Conservation (phyloP, 1,140 invertebrate species). For the Euura lappo region DNA sequence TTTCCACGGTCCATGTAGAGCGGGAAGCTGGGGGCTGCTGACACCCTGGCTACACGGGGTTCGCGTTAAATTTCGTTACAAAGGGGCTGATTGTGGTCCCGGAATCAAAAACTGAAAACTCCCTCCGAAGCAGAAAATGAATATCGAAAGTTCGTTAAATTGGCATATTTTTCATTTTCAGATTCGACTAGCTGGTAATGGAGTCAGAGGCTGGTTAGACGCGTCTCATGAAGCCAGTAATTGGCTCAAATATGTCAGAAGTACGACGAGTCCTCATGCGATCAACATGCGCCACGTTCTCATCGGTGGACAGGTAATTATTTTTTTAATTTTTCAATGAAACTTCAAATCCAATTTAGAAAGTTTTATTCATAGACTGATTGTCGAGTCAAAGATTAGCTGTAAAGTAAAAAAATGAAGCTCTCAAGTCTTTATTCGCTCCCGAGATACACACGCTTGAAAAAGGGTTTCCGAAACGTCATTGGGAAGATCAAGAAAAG, state of each 20-base stretch:
- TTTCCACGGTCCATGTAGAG: constrained; percentile 38
- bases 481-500: too few species aligned
- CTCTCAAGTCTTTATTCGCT: background rate
- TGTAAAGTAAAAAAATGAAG: background rate
- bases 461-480: too few species aligned
- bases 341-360: background rate
- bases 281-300: constrained; percentile 76
- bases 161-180: constrained; percentile 51
- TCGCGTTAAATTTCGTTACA: background rate
- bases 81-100: background rate
- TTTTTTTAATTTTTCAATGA: constrained; percentile 16
- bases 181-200: constrained; percentile 73
- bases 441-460: background rate
- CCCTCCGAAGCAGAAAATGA: too few species aligned
- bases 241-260: constrained; percentile 82
- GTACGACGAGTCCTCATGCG: constrained; percentile 68
- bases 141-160: too few species aligned
- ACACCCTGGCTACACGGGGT: constrained; percentile 29
- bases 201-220: constrained; percentile 79
- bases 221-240: constrained; percentile 74
- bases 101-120: background rate
- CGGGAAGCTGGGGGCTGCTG: constrained; percentile 18
- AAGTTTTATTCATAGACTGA: background rate
- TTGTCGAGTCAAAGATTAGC: background rate
- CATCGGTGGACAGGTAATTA: constrained; percentile 73